Conservation (phyloP, 1,140 invertebrate species). For the Drosophila suzukii region DNA sequence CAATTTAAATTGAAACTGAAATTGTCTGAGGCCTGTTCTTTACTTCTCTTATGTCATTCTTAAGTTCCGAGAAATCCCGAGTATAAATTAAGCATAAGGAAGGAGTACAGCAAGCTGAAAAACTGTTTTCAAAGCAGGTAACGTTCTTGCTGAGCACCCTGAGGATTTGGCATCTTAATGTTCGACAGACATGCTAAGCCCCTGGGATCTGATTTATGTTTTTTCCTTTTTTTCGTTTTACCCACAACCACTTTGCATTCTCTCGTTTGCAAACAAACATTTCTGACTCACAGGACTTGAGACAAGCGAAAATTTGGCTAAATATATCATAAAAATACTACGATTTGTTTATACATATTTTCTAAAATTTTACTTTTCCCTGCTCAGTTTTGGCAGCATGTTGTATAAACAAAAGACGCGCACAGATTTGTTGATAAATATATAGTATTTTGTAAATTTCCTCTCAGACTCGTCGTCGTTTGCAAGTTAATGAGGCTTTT, state of each 20-base stretch:
- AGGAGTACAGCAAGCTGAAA: background rate
- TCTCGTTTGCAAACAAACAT: slow-evolving; percentile 13
- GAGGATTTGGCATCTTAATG: slow-evolving; percentile 58
- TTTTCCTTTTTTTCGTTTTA: background rate
- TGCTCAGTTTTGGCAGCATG: slow-evolving; percentile 58
- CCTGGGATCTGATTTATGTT: slow-evolving; percentile 61
- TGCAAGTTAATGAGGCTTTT: slow-evolving; percentile 64
- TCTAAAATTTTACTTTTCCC: slow-evolving; percentile 11
- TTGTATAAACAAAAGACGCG: slow-evolving; percentile 61
- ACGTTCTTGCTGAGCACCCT: slow-evolving; percentile 39
- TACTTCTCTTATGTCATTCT: slow-evolving; percentile 45
- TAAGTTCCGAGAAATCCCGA: slow-evolving; percentile 31
- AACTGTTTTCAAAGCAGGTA: slow-evolving; percentile 49
- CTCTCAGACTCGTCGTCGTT: slow-evolving; percentile 22
- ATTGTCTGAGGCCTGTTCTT: slow-evolving; percentile 26
- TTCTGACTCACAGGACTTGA: slow-evolving; percentile 40
- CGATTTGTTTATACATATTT: slow-evolving; percentile 66
- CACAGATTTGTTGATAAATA: slow-evolving; percentile 17
- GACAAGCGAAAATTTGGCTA: slow-evolving; percentile 24
- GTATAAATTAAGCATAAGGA: background rate
- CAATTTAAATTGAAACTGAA: slow-evolving; percentile 77
- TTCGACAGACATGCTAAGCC: slow-evolving; percentile 56
- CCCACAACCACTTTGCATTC: slow-evolving; percentile 24
- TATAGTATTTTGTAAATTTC: slow-evolving; percentile 40
- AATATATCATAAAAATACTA: slow-evolving; percentile 61